phyloP scores from a whole-genome alignment of 2,888 invertebrate genomes.

The Harpagoxenus sublaevis region DNA sequence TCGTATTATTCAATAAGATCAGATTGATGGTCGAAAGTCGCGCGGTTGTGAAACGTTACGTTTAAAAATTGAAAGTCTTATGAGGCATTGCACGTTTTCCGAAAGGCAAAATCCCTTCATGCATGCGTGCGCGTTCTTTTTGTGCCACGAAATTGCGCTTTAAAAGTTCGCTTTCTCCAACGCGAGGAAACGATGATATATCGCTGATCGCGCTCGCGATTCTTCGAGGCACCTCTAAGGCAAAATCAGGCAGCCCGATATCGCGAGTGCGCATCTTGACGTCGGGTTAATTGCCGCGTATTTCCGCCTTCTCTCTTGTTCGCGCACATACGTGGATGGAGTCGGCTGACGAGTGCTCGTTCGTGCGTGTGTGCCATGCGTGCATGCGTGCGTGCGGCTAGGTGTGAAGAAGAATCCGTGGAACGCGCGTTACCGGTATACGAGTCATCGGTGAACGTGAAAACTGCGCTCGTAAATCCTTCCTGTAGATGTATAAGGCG shows the following conservation, averaged over 20 bases:
- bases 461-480: conserved; percentile 67
- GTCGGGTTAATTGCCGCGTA: conserved; percentile 17
- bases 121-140: conserved; percentile 43
- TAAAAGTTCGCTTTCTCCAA: conserved; percentile 46
- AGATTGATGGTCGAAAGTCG: conserved; percentile 6
- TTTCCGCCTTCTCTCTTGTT: conserved; percentile 25
- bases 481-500: neutral
- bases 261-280: conserved; percentile 38
- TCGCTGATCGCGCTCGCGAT: conserved; percentile 27
- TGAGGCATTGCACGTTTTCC: conserved; percentile 22
- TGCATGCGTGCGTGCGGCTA: conserved; percentile 54
- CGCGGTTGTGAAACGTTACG: conserved; percentile 21
- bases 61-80: conserved; percentile 37
- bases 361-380: conserved; percentile 10
- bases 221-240: neutral
- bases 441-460: conserved; percentile 56
- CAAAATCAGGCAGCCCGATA: conserved; percentile 18
- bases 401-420: conserved; percentile 67
- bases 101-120: conserved; percentile 43
- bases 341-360: conserved; percentile 10
- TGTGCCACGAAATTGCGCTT: conserved; percentile 40
- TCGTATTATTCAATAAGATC: conserved; percentile 6
- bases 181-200: conserved; percentile 39
- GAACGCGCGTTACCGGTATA: conserved; percentile 60
- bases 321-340: conserved; percentile 2